These are phyloP conservation scores for Lasioglossum vierecki DNA, from an alignment of 2,888 invertebrate species.

Conservation along the genomic window DNA sequence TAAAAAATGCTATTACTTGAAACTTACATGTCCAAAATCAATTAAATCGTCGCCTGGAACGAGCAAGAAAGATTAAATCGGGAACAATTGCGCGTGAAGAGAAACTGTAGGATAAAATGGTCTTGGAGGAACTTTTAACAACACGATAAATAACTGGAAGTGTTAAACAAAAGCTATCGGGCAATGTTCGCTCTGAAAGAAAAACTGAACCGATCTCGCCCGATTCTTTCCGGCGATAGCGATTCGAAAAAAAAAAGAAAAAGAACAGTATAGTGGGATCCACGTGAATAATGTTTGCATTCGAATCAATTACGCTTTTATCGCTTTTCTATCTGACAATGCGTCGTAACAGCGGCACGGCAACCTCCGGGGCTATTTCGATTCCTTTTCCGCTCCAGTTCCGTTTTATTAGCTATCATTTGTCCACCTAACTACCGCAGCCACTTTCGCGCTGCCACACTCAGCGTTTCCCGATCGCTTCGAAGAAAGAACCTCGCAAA, in stretches of 20 bases:
- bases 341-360: constrained; percentile 20
- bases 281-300: constrained; percentile 50
- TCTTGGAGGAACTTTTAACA: background rate
- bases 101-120: background rate
- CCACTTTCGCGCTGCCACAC: constrained; percentile 44
- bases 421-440: constrained; percentile 51
- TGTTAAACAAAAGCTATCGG: constrained; percentile 27
- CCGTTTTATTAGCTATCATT: constrained; percentile 56
- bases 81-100: background rate
- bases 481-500: constrained; percentile 49
- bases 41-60: background rate
- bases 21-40: background rate
- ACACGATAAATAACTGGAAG: constrained; percentile 16
- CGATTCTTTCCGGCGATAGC: background rate
- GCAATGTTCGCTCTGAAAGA: background rate
- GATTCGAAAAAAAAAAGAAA: background rate
- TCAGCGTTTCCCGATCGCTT: constrained; percentile 54
- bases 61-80: background rate
- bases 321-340: constrained; percentile 39
- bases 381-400: constrained; percentile 50
- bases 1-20: background rate
- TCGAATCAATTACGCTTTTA: constrained; percentile 55
- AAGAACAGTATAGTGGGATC: background rate
- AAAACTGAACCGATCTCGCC: background rate
- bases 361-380: constrained; percentile 41